Percentiles rank a stretch among this genome's conserved stretches.
Evolutionary conservation across 2,113 vertebrate genomes (phyloP).

Genomic region (Cricetomys ansorgei): DNA sequence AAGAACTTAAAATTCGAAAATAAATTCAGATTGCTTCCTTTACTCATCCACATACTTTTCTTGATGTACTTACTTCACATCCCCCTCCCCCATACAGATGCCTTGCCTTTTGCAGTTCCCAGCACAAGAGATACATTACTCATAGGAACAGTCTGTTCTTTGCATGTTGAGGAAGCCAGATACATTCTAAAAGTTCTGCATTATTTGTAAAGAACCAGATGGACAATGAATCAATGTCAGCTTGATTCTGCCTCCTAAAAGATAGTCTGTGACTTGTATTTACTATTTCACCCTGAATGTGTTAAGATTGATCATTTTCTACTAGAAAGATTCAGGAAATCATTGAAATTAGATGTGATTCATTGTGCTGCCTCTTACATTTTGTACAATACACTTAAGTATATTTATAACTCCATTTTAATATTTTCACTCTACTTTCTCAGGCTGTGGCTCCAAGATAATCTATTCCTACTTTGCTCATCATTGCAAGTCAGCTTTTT

Average conservation of each 20-base stretch:
- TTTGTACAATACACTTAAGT: not conserved
- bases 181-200: not conserved
- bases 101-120: not conserved
- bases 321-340: not conserved
- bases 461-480: not conserved
- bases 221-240: slow-evolving; percentile 35
- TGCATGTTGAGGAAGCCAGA: not conserved
- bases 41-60: not conserved
- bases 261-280: not conserved
- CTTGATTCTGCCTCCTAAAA: not conserved
- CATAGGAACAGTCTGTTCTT: not conserved
- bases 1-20: not conserved
- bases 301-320: not conserved
- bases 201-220: slow-evolving; percentile 21
- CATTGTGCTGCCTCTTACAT: not conserved
- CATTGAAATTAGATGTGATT: not conserved
- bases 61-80: not conserved
- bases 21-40: not conserved
- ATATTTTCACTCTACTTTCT: not conserved
- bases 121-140: not conserved
- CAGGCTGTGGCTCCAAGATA: not conserved
- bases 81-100: no score
- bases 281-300: not conserved
- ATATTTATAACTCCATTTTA: not conserved
- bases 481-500: not conserved